These are phyloP conservation scores for Paradisaea rubra DNA, from an alignment of 2,113 vertebrate genomes.

Conservation along the genomic window DNA sequence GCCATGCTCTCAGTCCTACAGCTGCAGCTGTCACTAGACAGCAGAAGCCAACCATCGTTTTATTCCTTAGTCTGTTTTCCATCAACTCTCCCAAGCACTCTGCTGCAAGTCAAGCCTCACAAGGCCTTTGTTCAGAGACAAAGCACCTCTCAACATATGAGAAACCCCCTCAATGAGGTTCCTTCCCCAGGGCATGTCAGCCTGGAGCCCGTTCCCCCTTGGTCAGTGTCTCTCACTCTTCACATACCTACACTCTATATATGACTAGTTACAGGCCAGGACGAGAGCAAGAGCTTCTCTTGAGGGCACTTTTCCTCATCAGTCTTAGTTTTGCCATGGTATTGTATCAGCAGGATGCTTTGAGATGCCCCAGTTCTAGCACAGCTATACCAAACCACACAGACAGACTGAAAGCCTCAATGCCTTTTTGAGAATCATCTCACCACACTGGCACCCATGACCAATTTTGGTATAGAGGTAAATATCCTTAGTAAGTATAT, in stretches of 20 bases:
- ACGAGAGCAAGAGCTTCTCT: not conserved
- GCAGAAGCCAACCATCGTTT: not conserved
- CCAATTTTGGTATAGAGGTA: not conserved
- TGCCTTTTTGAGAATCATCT: not conserved
- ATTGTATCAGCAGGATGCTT: not conserved
- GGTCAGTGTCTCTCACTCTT: not conserved
- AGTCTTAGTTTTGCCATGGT: not conserved
- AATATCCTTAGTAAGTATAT: not conserved
- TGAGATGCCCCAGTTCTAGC: not conserved
- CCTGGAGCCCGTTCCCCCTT: not conserved
- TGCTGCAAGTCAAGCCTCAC: not conserved
- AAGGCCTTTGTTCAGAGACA: not conserved
- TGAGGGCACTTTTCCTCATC: not conserved
- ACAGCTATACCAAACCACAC: not conserved
- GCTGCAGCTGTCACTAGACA: not conserved
- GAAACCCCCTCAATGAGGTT: not conserved
- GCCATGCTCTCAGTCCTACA: not conserved
- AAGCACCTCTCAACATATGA: fast-evolving
- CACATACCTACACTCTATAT: not conserved
- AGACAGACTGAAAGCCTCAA: not conserved
- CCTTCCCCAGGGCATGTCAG: not conserved
- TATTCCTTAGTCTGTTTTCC: not conserved
- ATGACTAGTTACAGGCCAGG: not conserved
- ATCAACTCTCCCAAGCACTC: not conserved
- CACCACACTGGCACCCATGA: not conserved